Conservation (phyloP, 1,140 invertebrate genomes). For the Aphaenogaster floridana region DNA sequence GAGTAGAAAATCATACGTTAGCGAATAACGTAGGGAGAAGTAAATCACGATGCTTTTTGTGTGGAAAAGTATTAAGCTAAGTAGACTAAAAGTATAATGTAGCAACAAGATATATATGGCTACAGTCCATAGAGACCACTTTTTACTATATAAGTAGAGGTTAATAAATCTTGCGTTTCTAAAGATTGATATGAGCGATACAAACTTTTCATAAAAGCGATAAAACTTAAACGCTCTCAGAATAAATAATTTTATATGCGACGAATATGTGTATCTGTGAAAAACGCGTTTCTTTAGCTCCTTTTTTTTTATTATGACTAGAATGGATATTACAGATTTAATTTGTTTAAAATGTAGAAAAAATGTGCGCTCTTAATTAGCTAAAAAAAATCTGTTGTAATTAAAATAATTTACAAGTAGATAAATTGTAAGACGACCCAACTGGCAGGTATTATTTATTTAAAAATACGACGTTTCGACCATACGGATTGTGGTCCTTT, state of each 20-base stretch:
- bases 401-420: conserved; percentile 22
- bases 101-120: background rate
- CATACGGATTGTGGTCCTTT: too few species aligned
- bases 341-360: conserved; percentile 3
- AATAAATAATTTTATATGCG: conserved; percentile 11
- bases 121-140: background rate
- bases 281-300: background rate
- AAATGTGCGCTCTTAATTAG: background rate
- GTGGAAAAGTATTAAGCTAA: conserved; percentile 1
- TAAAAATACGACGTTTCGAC: too few species aligned
- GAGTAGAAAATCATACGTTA: conserved; percentile 44
- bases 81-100: conserved; percentile 13
- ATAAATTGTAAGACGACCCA: too few species aligned
- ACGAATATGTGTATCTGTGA: background rate
- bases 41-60: conserved; percentile 39
- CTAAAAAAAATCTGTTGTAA: background rate
- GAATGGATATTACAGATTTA: background rate
- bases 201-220: background rate
- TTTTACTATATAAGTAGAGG: background rate
- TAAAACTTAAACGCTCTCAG: background rate
- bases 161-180: conserved; percentile 42
- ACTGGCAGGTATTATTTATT: too few species aligned
- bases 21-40: background rate
- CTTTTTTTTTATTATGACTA: background rate
- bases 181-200: conserved; percentile 26